These are phyloP conservation scores for Pristionchus pacificus DNA, from an alignment of 1,140 invertebrate species.

Conservation along the genomic window DNA sequence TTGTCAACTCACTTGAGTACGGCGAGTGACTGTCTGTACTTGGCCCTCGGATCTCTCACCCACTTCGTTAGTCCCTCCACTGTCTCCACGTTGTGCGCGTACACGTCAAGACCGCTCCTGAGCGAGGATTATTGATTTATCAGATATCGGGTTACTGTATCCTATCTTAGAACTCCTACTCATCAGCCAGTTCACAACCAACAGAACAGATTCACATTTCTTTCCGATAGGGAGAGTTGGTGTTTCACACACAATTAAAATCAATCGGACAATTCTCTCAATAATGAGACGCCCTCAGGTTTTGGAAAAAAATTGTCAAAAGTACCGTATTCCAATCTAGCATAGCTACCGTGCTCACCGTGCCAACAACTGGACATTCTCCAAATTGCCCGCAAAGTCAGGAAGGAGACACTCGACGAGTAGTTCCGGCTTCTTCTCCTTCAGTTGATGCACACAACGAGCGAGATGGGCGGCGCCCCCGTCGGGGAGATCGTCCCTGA, in stretches of 20 bases:
- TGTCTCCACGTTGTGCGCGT: constrained; percentile 95
- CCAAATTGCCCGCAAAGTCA: constrained; percentile 82
- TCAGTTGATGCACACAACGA: constrained; percentile 45
- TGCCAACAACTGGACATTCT: constrained; percentile 74
- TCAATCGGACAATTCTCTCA: too few relatives aligned
- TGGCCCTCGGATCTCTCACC: constrained; percentile 81
- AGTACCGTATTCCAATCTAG: background rate
- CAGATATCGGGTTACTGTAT: too few relatives aligned
- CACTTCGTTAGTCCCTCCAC: constrained; percentile 67
- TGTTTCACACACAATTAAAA: too few relatives aligned
- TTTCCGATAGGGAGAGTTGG: too few relatives aligned
- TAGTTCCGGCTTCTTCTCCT: constrained; percentile 71
- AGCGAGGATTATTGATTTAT: too few relatives aligned
- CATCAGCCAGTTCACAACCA: too few relatives aligned
- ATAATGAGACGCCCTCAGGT: too few relatives aligned
- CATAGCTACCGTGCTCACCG: constrained; percentile 60
- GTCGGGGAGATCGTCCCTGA: constrained; percentile 52
- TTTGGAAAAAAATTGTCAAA: constrained; percentile 10
- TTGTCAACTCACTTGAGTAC: constrained; percentile 63
- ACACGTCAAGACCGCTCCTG: constrained; percentile 69
- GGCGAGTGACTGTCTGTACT: constrained; percentile 74
- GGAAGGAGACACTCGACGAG: constrained; percentile 94
- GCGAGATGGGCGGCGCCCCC: constrained; percentile 54
- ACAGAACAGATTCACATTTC: too few relatives aligned
- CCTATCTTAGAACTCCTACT: too few relatives aligned